Conservation (phyloP, 2,113 vertebrate genomes). For the Actenoides lindsayi region DNA sequence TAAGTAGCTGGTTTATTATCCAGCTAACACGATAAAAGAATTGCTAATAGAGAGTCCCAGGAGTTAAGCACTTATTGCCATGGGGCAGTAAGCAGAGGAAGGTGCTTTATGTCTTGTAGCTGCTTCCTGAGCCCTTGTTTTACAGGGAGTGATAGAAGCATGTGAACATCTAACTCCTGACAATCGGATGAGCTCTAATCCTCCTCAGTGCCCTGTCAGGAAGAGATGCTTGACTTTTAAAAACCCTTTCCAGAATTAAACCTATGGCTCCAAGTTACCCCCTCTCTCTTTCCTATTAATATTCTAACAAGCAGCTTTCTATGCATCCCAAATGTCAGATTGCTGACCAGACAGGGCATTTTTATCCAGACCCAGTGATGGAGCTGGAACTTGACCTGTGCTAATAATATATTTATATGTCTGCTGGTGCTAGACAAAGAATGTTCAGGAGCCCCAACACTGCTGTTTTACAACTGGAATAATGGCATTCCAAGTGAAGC, state of each 20-base stretch:
- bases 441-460: not conserved
- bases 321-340: not conserved
- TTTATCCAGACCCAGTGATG: not conserved
- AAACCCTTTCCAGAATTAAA: not conserved
- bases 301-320: not conserved
- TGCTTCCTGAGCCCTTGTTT: not conserved
- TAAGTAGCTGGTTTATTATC: constrained; percentile 19
- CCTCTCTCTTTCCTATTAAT: not conserved
- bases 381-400: not conserved
- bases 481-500: not conserved
- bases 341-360: not conserved
- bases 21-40: not conserved
- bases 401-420: not conserved
- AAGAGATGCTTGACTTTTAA: not conserved
- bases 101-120: not conserved
- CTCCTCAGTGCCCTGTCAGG: not conserved
- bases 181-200: not conserved
- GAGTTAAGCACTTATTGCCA: not conserved
- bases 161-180: not conserved
- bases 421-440: not conserved
- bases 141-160: not conserved
- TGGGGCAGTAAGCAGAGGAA: not conserved
- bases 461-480: not conserved
- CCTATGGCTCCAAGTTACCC: not conserved
- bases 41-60: not conserved